Percentiles rank a stretch among this genome's conserved stretches.
Evolutionary conservation across 2,113 vertebrate genomes (phyloP).

Genomic region (Phocoena phocoena): DNA sequence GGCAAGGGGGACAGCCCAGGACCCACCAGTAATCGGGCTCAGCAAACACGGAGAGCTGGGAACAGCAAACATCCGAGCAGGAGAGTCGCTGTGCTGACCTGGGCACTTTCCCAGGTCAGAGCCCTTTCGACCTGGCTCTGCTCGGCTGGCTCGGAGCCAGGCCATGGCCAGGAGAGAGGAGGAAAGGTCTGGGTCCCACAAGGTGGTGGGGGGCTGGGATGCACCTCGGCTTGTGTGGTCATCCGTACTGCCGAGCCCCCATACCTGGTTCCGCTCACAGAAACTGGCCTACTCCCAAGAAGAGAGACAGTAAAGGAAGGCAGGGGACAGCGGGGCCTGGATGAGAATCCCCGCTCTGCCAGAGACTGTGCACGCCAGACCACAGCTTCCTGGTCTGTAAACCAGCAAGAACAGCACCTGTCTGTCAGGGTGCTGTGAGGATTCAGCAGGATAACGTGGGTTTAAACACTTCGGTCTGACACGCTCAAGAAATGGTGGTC

Average conservation of each 20-base stretch:
- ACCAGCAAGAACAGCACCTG: neutral
- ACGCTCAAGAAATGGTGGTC: neutral
- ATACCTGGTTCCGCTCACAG: neutral
- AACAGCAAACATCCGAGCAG: neutral
- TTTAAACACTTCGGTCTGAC: neutral
- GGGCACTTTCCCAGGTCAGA: neutral
- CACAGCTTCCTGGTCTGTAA: neutral
- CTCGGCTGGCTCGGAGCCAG: neutral
- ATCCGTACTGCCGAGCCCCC: fast-evolving
- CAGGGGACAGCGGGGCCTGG: neutral
- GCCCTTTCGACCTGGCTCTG: neutral
- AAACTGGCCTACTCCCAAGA: neutral
- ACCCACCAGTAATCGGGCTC: neutral
- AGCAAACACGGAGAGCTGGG: neutral
- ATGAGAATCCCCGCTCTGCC: neutral
- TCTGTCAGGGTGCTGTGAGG: neutral
- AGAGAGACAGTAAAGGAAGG: neutral
- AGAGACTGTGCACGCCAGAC: neutral
- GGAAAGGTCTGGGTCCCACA: neutral
- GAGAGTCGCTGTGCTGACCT: neutral
- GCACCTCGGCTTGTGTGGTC: neutral
- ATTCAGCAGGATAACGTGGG: too few relatives aligned
- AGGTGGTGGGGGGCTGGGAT: neutral
- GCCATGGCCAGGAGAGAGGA: neutral
- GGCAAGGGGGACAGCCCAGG: neutral